Base-by-base conservation (phyloP, 1,140 invertebrate species). In the Parapsyche elsis region DNA sequence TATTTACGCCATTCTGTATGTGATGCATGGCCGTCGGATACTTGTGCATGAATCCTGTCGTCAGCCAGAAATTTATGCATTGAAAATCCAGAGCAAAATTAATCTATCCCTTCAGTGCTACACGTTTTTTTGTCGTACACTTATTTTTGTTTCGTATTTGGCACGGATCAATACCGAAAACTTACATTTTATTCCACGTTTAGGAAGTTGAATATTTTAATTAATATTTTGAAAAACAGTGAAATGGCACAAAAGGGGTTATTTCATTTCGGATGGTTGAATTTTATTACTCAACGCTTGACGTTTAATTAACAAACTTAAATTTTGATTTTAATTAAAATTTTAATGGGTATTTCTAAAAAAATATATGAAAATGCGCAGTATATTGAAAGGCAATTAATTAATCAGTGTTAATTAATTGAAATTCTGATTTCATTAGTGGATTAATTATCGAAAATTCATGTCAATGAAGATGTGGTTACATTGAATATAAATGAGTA, bases 51-150 rank as follows among this genome's bases (percentile, higher is more conserved):
- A 73, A 73, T 73, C 21, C 45, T 12, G 19, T 53, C 71, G n/a
- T 46, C 45, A 73, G 46, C 38, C 44, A 5, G 71, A 73, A 73
- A 73, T 53, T 73, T 73, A 73, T 53, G 71, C 44, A 73, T 23
- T 14, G 16, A 73, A 38, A 30, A 46, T 73, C 44, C 44, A n/a
- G 9, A 67, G 64, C 64, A 21, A 67, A 67, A 67, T 67, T 67
- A 67, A 67, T 67, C 64, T 67, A 26, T 26, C 21, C 14, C 14
- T 9, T 19, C 1, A 19, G 12, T 1, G 21, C 59, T 7, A 46
- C 21, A 23, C 64, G 10, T 67, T 67, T 67, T 30, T 38, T 38
- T 38, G 2, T 38, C 30, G 7, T 38, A 38, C 19, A 24, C 21
- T 21, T 21, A 24, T 26, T 26, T 67, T 67, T 53, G 12, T 53